Conservation (phyloP, 1,140 invertebrate genomes). For the Rhagoletis pomonella region DNA sequence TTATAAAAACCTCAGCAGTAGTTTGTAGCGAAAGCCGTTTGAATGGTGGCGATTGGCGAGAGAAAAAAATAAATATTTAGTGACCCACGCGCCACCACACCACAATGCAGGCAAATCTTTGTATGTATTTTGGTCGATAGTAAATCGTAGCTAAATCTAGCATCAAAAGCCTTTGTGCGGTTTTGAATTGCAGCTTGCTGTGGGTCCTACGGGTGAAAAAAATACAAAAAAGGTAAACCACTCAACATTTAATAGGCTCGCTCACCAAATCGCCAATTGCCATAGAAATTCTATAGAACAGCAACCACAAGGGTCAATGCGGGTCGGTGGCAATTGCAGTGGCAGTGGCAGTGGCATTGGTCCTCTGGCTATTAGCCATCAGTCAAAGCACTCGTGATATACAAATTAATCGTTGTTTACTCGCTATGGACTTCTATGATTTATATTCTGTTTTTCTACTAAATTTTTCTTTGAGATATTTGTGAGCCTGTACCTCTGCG, state of each 20-base stretch:
- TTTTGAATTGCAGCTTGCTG: not conserved
- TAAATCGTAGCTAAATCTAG: not conserved
- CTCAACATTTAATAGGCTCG: not conserved
- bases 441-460: not conserved
- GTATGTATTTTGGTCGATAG: no score
- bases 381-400: not conserved
- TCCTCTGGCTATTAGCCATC: not conserved
- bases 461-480: not conserved
- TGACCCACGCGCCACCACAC: not conserved
- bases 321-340: not conserved
- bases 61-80: constrained; percentile 1
- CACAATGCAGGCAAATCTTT: no score
- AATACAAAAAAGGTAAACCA: not conserved
- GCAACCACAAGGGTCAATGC: not conserved
- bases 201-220: not conserved
- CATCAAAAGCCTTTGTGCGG: not conserved
- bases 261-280: not conserved
- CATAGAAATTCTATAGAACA: not conserved
- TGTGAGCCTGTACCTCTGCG: not conserved
- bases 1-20: not conserved
- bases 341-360: not conserved
- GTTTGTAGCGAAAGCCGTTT: not conserved
- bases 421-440: not conserved
- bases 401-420: not conserved
- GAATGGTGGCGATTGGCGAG: not conserved